A percentile compares a stretch with the other conserved stretches of the same genome.
These are phyloP conservation scores for Turritopsis dohrnii DNA, from an alignment of 30 jellyfish, hydroid and myxozoan species.

Conservation along the genomic window DNA sequence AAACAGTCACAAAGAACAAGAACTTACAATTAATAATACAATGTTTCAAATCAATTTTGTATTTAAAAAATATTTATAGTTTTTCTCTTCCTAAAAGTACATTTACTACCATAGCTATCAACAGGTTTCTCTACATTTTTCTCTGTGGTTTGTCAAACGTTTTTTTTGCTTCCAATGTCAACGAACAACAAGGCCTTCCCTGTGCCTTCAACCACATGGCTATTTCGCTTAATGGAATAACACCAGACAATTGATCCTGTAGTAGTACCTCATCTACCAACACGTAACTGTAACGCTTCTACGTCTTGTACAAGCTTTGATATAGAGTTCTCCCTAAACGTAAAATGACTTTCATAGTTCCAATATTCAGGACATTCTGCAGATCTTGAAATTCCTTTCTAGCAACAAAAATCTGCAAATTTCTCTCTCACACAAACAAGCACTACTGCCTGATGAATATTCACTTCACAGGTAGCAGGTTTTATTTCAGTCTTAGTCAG, in stretches of 20 bases:
- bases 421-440: no score
- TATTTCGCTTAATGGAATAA: not conserved
- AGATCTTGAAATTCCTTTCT: no score
- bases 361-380: not conserved
- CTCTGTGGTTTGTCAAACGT: not conserved
- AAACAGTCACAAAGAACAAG: not conserved
- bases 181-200: not conserved
- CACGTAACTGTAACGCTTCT: slow-evolving; percentile 4
- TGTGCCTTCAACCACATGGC: not conserved
- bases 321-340: slow-evolving; percentile 20
- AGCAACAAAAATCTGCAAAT: no score
- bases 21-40: not conserved
- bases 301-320: slow-evolving; percentile 22
- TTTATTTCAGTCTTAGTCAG: no score
- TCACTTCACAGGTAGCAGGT: no score
- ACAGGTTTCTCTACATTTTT: not conserved
- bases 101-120: not conserved
- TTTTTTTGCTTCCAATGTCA: not conserved
- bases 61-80: not conserved
- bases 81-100: not conserved
- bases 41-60: not conserved
- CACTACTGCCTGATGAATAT: no score
- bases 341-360: not conserved
- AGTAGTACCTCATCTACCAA: not conserved
- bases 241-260: not conserved